A percentile compares a stretch with the other conserved stretches of the same genome.
Evolutionary conservation across 2,797 vertebrate genomes (phyloP).

Genomic region (Poeciliopsis gracilis): DNA sequence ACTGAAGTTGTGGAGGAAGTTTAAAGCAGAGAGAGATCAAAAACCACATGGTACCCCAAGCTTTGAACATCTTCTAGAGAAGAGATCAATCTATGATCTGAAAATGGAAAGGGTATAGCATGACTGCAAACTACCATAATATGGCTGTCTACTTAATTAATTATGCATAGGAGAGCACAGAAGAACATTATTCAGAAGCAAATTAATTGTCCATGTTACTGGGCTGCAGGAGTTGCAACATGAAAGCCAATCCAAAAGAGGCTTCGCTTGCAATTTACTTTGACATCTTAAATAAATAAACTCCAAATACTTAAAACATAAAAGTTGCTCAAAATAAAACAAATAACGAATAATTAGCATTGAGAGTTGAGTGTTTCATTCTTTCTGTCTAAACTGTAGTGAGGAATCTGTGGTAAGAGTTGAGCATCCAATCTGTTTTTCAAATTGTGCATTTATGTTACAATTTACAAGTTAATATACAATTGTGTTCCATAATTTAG

Average conservation of each 20-base stretch:
- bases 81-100: background rate
- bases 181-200: background rate
- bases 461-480: too few relatives aligned
- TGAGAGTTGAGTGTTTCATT: too few relatives aligned
- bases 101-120: background rate
- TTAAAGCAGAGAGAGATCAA: background rate
- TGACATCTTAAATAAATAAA: too few relatives aligned
- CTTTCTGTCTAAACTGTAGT: too few relatives aligned
- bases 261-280: too few relatives aligned
- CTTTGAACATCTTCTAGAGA: background rate
- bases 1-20: background rate
- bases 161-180: background rate
- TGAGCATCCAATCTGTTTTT: too few relatives aligned
- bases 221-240: background rate
- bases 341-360: too few relatives aligned
- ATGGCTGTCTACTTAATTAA: background rate
- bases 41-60: background rate
- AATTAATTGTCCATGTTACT: background rate
- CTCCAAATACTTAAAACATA: too few relatives aligned
- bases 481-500: background rate
- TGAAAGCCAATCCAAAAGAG: background rate
- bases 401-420: too few relatives aligned
- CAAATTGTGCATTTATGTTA: too few relatives aligned
- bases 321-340: too few relatives aligned
- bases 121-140: background rate